phyloP scores from a whole-genome alignment of 1,140 invertebrate species.

The Metopolophium dirhodum region DNA sequence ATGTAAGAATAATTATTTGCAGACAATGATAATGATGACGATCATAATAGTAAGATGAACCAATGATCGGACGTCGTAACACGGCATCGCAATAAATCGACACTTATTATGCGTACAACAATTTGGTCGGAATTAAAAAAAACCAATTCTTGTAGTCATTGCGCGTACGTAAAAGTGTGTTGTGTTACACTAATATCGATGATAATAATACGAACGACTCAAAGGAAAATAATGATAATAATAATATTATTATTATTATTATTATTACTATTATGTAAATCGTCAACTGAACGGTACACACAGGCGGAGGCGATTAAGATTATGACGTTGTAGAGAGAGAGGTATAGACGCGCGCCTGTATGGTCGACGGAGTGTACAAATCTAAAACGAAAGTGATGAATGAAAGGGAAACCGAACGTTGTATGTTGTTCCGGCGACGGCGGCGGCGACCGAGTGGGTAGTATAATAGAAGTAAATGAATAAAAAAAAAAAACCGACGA shows the following conservation, averaged over 20 bases:
- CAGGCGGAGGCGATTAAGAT: neutral
- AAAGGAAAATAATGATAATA: neutral
- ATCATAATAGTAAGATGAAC: neutral
- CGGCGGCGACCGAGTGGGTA: neutral
- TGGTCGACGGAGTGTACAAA: neutral
- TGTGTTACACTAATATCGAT: neutral
- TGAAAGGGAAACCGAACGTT: neutral
- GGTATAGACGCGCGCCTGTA: neutral
- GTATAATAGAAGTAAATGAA: neutral
- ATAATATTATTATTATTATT: neutral
- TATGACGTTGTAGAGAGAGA: neutral
- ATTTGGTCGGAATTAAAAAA: neutral
- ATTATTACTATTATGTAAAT: neutral
- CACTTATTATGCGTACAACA: neutral
- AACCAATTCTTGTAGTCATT: neutral
- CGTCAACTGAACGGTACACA: neutral
- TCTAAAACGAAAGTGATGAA: conserved; percentile 30
- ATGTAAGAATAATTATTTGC: neutral
- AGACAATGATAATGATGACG: neutral
- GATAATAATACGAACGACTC: neutral
- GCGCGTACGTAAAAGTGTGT: neutral
- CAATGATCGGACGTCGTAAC: neutral
- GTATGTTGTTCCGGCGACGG: neutral
- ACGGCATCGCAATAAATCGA: neutral
- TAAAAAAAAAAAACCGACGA: neutral